phyloP scores from a whole-genome alignment of 2,797 vertebrate species.

The Protosalanx chinensis region DNA sequence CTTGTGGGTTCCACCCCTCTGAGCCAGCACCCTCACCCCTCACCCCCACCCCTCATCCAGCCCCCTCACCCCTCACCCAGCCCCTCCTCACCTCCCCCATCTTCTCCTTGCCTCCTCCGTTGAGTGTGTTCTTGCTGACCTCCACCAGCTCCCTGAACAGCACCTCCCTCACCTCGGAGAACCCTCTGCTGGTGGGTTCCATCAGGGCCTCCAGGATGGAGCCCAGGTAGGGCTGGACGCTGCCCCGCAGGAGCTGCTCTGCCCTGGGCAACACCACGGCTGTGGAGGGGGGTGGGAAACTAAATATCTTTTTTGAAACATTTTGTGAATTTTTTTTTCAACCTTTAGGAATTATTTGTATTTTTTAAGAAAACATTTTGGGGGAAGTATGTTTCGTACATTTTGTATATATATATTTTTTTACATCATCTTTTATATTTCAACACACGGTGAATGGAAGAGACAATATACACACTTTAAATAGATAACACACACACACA shows the following conservation, averaged over 20 bases:
- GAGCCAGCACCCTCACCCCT: too few species aligned
- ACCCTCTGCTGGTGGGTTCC: conserved; percentile 92
- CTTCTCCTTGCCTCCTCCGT: conserved; percentile 80
- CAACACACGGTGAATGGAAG: too few species aligned
- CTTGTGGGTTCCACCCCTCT: too few species aligned
- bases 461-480: too few species aligned
- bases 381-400: too few species aligned
- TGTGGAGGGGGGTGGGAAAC: conserved; percentile 47
- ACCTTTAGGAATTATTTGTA: too few species aligned
- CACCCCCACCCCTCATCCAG: not conserved
- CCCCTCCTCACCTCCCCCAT: conserved; percentile 80
- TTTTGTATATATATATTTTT: too few species aligned
- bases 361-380: too few species aligned
- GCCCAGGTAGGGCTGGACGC: conserved; percentile 87
- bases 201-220: conserved; percentile 97
- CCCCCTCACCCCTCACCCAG: not conserved
- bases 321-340: too few species aligned
- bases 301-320: too few species aligned
- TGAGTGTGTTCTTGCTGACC: conserved; percentile 88
- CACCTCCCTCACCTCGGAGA: conserved; percentile 86
- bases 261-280: conserved; percentile 84
- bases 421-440: too few species aligned
- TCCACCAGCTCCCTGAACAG: conserved; percentile 92
- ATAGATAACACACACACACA: not conserved
- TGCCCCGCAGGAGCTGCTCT: conserved; percentile 82